These are phyloP conservation scores for Avahi laniger DNA, from an alignment of 2,797 vertebrate species.

Conservation along the genomic window DNA sequence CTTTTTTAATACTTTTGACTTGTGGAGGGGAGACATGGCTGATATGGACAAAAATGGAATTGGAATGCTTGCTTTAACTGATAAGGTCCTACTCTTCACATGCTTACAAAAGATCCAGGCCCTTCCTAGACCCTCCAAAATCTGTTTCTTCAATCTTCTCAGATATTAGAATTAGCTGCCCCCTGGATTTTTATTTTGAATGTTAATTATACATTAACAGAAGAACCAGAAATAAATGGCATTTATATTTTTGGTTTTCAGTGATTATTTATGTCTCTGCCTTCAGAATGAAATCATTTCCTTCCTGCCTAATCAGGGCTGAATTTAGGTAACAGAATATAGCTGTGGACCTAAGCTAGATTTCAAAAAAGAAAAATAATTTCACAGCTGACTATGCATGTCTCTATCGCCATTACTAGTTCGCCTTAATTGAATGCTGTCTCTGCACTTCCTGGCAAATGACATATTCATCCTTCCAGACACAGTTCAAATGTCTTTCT, in stretches of 20 bases:
- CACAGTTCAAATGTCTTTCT: not conserved
- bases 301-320: constrained; percentile 72
- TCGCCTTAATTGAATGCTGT: not conserved
- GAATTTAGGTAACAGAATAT: constrained; percentile 67
- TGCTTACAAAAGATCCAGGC: not conserved
- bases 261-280: constrained; percentile 73
- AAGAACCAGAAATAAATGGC: constrained; percentile 72
- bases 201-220: constrained; percentile 71
- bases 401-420: not conserved
- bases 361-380: constrained; percentile 54
- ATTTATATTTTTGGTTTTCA: constrained; percentile 75
- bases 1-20: not conserved
- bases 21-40: not conserved
- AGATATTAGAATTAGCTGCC: constrained; percentile 68
- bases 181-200: constrained; percentile 54
- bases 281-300: constrained; percentile 74
- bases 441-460: not conserved
- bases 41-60: not conserved
- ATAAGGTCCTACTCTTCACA: not conserved
- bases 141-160: constrained; percentile 40
- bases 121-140: not conserved
- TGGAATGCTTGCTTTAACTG: not conserved
- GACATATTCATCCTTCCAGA: not conserved
- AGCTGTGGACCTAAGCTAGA: constrained; percentile 51
- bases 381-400: constrained; percentile 61